Evolutionary conservation across 2,888 invertebrate genomes (phyloP).

Genomic region (Lottia scabra): DNA sequence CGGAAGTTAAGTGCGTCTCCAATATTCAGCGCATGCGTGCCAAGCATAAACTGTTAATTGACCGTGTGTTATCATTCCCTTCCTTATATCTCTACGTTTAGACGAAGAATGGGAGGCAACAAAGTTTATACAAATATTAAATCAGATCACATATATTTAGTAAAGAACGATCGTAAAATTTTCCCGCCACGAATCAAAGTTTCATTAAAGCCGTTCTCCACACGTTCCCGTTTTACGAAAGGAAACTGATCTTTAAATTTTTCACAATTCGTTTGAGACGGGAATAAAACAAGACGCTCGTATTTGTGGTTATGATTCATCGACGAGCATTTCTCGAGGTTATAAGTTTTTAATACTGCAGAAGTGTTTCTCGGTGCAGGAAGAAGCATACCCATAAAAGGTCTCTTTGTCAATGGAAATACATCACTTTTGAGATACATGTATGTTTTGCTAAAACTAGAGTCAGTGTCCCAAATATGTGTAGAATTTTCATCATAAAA

Average conservation of each 20-base stretch:
- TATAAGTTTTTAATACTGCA: slow-evolving; percentile 20
- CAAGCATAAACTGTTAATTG: too few relatives aligned
- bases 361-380: slow-evolving; percentile 31
- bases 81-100: too few relatives aligned
- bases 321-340: slow-evolving; percentile 21
- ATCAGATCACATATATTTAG: background rate
- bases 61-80: too few relatives aligned
- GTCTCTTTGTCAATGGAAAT: slow-evolving; percentile 33
- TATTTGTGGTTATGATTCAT: slow-evolving; percentile 27
- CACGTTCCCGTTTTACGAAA: slow-evolving; percentile 25
- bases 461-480: slow-evolving; percentile 36
- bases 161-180: slow-evolving; percentile 16
- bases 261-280: slow-evolving; percentile 23
- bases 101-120: too few relatives aligned
- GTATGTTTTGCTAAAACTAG: slow-evolving; percentile 12
- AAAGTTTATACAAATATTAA: too few relatives aligned
- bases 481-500: slow-evolving; percentile 36
- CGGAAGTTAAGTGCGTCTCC: too few relatives aligned
- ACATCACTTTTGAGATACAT: slow-evolving; percentile 24
- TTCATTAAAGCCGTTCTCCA: slow-evolving; percentile 29
- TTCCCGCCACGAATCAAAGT: slow-evolving; percentile 24
- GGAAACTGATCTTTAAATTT: slow-evolving; percentile 28
- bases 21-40: too few relatives aligned
- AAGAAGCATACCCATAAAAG: slow-evolving; percentile 28
- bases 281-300: slow-evolving; percentile 10